These are phyloP conservation scores for Tolmerus cingulatus DNA, from an alignment of 2,888 invertebrate genomes.

Conservation along the genomic window DNA sequence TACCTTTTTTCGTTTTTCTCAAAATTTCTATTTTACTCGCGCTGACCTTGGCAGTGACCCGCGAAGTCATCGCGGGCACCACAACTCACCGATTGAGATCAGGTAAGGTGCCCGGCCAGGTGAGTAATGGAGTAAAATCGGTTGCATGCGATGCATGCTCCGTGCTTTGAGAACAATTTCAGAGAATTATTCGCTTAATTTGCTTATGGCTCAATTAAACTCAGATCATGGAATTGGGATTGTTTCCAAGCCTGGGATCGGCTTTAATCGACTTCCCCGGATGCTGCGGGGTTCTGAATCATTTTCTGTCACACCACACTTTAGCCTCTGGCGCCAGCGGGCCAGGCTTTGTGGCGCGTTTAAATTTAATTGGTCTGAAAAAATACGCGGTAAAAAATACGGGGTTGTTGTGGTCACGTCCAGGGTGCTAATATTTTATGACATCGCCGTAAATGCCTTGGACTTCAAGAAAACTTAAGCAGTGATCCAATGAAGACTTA, in stretches of 20 bases:
- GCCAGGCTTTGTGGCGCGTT: neutral
- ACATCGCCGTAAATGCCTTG: neutral
- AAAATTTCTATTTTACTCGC: slow-evolving; percentile 17
- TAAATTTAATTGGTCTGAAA: neutral
- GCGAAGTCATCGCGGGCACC: neutral
- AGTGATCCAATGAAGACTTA: neutral
- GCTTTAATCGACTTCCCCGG: neutral
- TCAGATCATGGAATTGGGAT: neutral
- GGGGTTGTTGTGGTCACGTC: neutral
- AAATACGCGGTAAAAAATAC: neutral
- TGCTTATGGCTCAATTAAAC: slow-evolving; percentile 21
- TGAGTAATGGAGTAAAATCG: neutral
- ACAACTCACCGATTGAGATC: neutral
- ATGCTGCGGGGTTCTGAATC: neutral
- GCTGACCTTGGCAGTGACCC: slow-evolving; percentile 19
- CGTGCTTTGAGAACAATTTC: neutral
- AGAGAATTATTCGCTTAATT: slow-evolving; percentile 21
- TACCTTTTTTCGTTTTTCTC: neutral
- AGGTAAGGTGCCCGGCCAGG: neutral
- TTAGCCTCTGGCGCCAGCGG: neutral
- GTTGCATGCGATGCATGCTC: neutral
- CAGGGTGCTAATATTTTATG: neutral
- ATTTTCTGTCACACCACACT: neutral
- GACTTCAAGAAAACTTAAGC: neutral
- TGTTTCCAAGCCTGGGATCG: neutral